These are phyloP conservation scores for Oxyruncus cristatus DNA, from an alignment of 2,113 vertebrate genomes.

Conservation along the genomic window DNA sequence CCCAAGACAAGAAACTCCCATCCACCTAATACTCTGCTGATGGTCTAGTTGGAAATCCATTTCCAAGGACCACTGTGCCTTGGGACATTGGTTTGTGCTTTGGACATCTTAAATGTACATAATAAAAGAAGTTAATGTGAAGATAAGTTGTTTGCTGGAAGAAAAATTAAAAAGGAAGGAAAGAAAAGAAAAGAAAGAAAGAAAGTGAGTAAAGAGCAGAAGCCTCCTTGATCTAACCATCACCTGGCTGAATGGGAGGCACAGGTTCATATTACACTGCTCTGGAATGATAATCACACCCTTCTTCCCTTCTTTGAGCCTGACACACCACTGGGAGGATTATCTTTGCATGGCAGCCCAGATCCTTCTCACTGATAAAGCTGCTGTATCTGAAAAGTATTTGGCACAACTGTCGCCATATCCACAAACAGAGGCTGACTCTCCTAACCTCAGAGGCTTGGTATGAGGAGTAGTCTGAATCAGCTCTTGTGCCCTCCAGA, in stretches of 20 bases:
- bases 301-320: conserved; percentile 19
- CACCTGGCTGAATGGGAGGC: neutral
- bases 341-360: conserved; percentile 10
- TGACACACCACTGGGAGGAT: conserved; percentile 40
- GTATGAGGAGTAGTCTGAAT: neutral
- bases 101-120: neutral
- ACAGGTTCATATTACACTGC: conserved; percentile 7
- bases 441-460: conserved; percentile 20
- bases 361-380: conserved; percentile 38
- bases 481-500: neutral
- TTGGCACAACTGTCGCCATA: conserved; percentile 1
- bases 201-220: neutral
- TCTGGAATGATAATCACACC: conserved; percentile 50
- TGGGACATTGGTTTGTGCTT: neutral
- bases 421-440: conserved; percentile 9
- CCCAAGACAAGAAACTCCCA: neutral
- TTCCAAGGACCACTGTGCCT: neutral
- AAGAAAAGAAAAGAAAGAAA: neutral
- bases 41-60: neutral
- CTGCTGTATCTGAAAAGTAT: neutral
- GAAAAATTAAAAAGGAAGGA: neutral
- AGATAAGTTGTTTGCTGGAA: neutral
- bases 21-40: neutral
- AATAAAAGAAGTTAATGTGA: neutral
- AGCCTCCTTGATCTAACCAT: neutral